phyloP scores from a whole-genome alignment of 2,797 vertebrate species.

The Lacerta agilis region DNA sequence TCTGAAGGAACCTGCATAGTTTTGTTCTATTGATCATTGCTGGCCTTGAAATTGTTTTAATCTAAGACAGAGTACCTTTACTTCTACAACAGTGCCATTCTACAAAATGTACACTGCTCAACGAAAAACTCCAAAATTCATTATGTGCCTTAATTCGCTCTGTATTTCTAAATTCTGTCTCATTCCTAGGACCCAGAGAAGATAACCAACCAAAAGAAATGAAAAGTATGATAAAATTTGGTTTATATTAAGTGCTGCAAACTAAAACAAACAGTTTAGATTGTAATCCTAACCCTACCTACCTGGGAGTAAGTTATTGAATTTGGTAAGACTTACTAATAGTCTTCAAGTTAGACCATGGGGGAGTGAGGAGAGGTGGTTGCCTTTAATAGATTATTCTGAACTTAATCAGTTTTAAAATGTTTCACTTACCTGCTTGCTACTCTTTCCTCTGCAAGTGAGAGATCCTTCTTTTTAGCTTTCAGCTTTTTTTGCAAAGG shows the following conservation, averaged over 20 bases:
- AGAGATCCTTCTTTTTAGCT: constrained; percentile 55
- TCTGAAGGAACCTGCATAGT: background rate
- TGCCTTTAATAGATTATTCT: too few relatives aligned
- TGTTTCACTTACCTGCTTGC: constrained; percentile 66
- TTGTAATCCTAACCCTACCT: background rate
- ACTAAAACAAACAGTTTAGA: background rate
- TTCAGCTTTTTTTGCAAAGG: constrained; percentile 54
- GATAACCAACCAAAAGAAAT: background rate
- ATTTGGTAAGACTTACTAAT: too few relatives aligned
- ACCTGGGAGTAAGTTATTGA: background rate
- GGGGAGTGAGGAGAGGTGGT: background rate
- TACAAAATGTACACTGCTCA: background rate
- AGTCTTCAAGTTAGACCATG: background rate
- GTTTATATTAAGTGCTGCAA: background rate
- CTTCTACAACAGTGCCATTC: background rate
- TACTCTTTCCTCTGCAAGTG: constrained; percentile 58
- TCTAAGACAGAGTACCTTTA: background rate
- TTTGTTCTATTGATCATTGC: background rate
- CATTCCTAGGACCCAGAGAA: background rate
- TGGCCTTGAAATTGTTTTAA: background rate
- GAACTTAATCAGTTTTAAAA: background rate
- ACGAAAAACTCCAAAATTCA: background rate
- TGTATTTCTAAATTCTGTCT: background rate
- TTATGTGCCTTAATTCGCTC: background rate
- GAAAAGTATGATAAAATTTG: background rate